These are phyloP conservation scores for Boloria selene DNA, from an alignment of 2,888 invertebrate genomes.

Conservation along the genomic window DNA sequence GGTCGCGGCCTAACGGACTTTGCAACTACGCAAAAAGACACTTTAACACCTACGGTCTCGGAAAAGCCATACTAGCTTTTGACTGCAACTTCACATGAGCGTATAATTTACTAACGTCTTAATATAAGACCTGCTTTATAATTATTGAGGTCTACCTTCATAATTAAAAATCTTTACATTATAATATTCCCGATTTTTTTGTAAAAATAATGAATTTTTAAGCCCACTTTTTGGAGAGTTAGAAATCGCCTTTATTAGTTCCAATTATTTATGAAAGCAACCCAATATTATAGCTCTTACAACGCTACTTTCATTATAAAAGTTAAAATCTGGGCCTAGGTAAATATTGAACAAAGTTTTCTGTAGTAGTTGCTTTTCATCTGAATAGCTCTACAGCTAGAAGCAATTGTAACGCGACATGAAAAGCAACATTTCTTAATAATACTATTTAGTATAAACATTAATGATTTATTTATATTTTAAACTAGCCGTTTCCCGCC, in stretches of 20 bases:
- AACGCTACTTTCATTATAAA: slow-evolving; percentile 11
- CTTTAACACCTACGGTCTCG: slow-evolving; percentile 4
- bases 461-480: no score
- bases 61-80: slow-evolving; percentile 7
- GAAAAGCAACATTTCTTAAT: slow-evolving; percentile 6
- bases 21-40: slow-evolving; percentile 16
- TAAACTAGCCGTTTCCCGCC: no score
- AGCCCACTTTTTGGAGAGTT: neutral
- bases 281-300: slow-evolving; percentile 5
- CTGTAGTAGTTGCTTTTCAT: slow-evolving; percentile 17
- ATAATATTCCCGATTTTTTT: no score
- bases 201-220: no score
- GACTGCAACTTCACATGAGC: neutral
- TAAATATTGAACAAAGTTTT: slow-evolving; percentile 17
- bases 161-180: no score
- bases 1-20: slow-evolving; percentile 19
- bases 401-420: slow-evolving; percentile 15
- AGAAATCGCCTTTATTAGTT: neutral
- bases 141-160: no score
- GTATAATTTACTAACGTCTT: neutral
- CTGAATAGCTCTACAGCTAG: slow-evolving; percentile 20
- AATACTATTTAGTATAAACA: no score
- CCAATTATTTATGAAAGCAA: slow-evolving; percentile 16
- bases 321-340: slow-evolving; percentile 21
- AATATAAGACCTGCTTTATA: no score